Conservation (phyloP, 2,888 invertebrate species). For the Lithodes maja region DNA sequence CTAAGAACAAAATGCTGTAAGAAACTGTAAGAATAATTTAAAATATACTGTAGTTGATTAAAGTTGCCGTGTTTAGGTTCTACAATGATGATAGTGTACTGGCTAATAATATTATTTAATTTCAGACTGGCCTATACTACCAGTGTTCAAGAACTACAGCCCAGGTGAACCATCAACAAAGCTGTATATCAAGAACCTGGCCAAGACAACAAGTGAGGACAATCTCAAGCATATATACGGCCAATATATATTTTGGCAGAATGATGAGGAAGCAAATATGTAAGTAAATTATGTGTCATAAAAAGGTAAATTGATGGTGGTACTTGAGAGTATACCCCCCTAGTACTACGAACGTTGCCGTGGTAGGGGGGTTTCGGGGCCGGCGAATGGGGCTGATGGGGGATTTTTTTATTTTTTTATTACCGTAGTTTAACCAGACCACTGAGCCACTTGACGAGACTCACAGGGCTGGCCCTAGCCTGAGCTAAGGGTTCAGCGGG, state of each 20-base stretch:
- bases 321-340: no score
- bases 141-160: slow-evolving; percentile 90
- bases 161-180: slow-evolving; percentile 87
- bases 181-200: slow-evolving; percentile 93
- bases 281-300: slow-evolving; percentile 71
- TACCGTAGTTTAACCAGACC: no score
- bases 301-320: no score
- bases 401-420: no score
- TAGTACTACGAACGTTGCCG: no score
- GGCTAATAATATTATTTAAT: not conserved
- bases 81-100: not conserved
- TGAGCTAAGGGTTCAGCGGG: no score
- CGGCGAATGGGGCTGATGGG: no score
- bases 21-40: no score
- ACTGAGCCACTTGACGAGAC: no score
- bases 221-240: slow-evolving; percentile 86
- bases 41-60: not conserved
- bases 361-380: no score
- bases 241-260: slow-evolving; percentile 78
- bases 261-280: slow-evolving; percentile 75
- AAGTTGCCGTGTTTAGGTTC: not conserved
- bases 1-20: no score
- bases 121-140: slow-evolving; percentile 82
- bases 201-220: slow-evolving; percentile 84
- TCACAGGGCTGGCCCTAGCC: no score